Percentiles rank a stretch among this genome's conserved stretches.
These are phyloP conservation scores for Melieria omissa DNA, from an alignment of 2,888 invertebrate genomes.

Conservation along the genomic window DNA sequence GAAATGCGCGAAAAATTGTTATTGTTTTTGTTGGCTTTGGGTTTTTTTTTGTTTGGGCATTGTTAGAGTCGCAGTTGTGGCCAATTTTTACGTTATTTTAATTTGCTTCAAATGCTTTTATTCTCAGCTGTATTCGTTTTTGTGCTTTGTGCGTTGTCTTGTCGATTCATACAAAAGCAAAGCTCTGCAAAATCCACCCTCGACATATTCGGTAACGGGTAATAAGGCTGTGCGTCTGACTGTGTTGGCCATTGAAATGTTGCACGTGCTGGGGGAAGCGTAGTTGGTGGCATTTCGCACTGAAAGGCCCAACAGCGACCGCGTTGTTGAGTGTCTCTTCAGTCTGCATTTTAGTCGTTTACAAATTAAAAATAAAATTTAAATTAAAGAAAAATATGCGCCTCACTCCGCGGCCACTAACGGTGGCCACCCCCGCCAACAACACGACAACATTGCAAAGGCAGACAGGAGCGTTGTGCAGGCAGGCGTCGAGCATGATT, in stretches of 20 bases:
- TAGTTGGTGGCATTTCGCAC: constrained; percentile 6
- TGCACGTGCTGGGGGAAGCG: constrained; percentile 20
- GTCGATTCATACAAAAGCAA: constrained; percentile 52
- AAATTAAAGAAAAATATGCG: constrained; percentile 49
- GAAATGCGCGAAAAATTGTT: neutral
- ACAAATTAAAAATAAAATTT: constrained; percentile 42
- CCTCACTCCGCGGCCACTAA: constrained; percentile 29
- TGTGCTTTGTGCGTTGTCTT: constrained; percentile 40
- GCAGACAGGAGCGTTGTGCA: no score
- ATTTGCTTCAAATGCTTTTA: constrained; percentile 15
- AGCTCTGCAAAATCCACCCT: constrained; percentile 50
- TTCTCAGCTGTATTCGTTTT: constrained; percentile 13
- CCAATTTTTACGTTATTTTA: constrained; percentile 11
- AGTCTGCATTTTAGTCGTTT: constrained; percentile 17
- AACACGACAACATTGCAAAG: neutral
- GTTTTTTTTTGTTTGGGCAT: constrained; percentile 10
- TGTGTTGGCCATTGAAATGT: constrained; percentile 27
- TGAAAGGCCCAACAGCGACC: constrained; percentile 5
- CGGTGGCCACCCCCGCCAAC: constrained; percentile 6
- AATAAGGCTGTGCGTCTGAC: no score
- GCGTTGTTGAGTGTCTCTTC: constrained; percentile 31
- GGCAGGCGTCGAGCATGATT: no score
- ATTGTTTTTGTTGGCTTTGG: constrained; percentile 10
- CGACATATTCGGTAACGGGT: neutral
- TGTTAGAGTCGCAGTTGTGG: neutral